Evolutionary conservation across 2,888 invertebrate species (phyloP), one percentile per base, ranked within the genome.

Genomic region (Pyralis farinalis): DNA sequence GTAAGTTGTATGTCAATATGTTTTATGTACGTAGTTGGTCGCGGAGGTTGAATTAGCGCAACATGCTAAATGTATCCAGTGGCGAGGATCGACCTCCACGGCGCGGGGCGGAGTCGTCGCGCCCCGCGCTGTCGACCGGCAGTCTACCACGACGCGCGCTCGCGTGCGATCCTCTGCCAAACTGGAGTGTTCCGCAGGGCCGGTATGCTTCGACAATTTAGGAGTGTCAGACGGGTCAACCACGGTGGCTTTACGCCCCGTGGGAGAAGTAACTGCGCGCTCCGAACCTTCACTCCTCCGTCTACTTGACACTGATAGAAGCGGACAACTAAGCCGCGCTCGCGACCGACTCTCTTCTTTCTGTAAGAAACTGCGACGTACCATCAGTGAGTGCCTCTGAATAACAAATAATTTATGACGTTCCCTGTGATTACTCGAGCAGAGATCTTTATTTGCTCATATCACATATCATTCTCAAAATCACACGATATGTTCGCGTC

Each of bases 131-230:
- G 59, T 55, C 60, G 62, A 49, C 67, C 71, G 79, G 71, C 85
- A 87, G 87, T 86, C 68, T 74, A 67, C 57, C 53, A 70, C 73
- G 68, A 69, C 56, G 70, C 87, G 86, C 82, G 83, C 72, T 72
- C 79, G 85, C 74, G 86, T 68, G 81, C 82, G 79, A 72, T 77
- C 65, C 79, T 70, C 70, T 74, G 53, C 58, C 76, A 87, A 84
- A 59, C 88, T 87, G 88, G 88, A 87, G 79, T 79, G 76, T 63
- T 82, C 88, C 74, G 75, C 75, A 67, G 86, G 78, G 68, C 86
- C 87, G 73, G 72, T 83, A 85, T 87, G 89, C 66, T 74, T 90
- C 83, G 90, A 88, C 76, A 87, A 76, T 66, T 75, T 87, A 64
- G 81, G 77, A 63, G 82, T 77, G 56, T 74, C 86, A 73, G 84